Conservation (phyloP, 2,888 invertebrate genomes). For the Eupithecia exiguata region DNA sequence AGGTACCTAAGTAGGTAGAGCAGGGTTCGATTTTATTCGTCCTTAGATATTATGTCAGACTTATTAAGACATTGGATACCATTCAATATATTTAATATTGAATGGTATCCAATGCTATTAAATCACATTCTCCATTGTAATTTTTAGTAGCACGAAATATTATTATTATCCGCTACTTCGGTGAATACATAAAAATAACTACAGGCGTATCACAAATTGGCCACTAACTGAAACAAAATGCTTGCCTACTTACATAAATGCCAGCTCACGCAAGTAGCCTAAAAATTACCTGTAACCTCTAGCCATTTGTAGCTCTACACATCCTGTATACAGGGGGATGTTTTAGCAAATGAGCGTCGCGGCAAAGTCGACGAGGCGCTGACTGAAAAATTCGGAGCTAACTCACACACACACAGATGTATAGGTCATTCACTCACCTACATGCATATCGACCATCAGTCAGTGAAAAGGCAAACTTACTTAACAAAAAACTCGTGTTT, state of each 20-base stretch:
- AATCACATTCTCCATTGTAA: too few species aligned
- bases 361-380: slow-evolving; percentile 62
- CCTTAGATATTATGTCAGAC: background rate
- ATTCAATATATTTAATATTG: too few species aligned
- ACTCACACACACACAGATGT: slow-evolving; percentile 39
- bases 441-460: background rate
- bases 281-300: slow-evolving; percentile 43
- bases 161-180: background rate
- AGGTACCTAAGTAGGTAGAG: background rate
- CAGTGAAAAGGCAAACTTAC: background rate
- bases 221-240: background rate
- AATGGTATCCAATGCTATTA: too few species aligned
- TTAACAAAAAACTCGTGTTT: background rate
- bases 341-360: slow-evolving; percentile 78
- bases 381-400: slow-evolving; percentile 61
- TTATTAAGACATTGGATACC: background rate
- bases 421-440: slow-evolving; percentile 23
- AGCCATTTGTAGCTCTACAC: slow-evolving; percentile 48
- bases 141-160: background rate
- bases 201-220: background rate
- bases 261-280: background rate
- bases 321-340: slow-evolving; percentile 59
- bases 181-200: background rate
- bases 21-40: background rate
- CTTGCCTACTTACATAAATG: background rate